Evolutionary conservation across 2,888 invertebrate species (phyloP).

Genomic region (Dryadula phaetusa): DNA sequence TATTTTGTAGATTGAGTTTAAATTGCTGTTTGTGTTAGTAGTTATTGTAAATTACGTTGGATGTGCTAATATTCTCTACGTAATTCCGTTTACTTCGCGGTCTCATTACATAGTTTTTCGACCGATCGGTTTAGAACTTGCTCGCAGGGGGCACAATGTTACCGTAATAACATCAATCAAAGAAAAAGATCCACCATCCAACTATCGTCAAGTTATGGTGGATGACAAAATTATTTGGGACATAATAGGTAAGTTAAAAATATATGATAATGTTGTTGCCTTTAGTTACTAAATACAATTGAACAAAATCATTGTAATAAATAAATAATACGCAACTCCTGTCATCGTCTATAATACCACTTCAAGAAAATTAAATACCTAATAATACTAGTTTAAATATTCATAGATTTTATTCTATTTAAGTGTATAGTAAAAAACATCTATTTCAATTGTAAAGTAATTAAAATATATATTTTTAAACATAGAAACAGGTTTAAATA

Average conservation of each 20-base stretch:
- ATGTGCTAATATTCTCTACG: slow-evolving; percentile 72
- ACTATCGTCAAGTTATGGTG: slow-evolving; percentile 68
- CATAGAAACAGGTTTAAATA: no score
- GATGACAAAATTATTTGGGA: slow-evolving; percentile 73
- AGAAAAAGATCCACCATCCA: slow-evolving; percentile 62
- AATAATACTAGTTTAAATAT: no score
- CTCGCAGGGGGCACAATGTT: slow-evolving; percentile 80
- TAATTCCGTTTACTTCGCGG: slow-evolving; percentile 75
- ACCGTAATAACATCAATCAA: slow-evolving; percentile 74
- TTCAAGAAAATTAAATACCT: no score
- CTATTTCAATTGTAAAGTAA: no score
- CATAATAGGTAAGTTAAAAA: slow-evolving; percentile 59
- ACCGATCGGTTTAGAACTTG: slow-evolving; percentile 76
- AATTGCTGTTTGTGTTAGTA: slow-evolving; percentile 30
- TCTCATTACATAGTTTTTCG: slow-evolving; percentile 78
- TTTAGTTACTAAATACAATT: no score
- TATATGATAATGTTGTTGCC: neutral
- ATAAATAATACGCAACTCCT: no score
- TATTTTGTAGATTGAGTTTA: slow-evolving; percentile 34
- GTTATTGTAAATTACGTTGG: slow-evolving; percentile 44
- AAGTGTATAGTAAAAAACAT: no score
- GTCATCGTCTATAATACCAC: no score
- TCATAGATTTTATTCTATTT: no score
- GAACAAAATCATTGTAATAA: no score
- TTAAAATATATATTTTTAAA: no score